Conservation (phyloP, 1,140 invertebrate species). For the Mizuhopecten yessoensis region DNA sequence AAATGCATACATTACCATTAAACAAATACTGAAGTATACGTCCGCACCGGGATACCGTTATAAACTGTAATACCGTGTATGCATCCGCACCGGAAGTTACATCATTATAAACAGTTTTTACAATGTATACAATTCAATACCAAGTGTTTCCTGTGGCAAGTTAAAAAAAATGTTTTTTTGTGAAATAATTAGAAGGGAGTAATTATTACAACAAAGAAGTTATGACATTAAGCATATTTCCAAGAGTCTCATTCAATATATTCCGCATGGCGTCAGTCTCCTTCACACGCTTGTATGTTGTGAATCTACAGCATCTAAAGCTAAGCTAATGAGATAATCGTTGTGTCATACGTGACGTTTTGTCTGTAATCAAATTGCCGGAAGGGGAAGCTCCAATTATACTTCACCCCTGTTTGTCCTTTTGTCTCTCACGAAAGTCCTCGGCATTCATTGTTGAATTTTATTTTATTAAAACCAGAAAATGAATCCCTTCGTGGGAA, state of each 20-base stretch:
- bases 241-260: neutral
- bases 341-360: neutral
- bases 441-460: constrained; percentile 20
- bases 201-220: no score
- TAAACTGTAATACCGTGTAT: no score
- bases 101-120: no score
- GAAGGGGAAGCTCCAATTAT: constrained; percentile 7
- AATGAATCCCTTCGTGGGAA: neutral
- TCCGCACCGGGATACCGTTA: no score
- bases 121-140: no score
- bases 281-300: neutral
- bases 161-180: no score
- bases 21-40: no score
- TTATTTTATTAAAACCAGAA: constrained; percentile 14
- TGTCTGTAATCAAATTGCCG: neutral
- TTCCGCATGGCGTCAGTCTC: no score
- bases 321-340: neutral
- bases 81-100: no score
- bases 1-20: no score
- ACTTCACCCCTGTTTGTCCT: neutral
- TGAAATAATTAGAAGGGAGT: no score
- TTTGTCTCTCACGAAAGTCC: neutral
- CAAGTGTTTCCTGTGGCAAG: no score
- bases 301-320: neutral
- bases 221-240: neutral